Conservation (phyloP, 2,797 vertebrate species). For the Alcedo quadribrachys region DNA sequence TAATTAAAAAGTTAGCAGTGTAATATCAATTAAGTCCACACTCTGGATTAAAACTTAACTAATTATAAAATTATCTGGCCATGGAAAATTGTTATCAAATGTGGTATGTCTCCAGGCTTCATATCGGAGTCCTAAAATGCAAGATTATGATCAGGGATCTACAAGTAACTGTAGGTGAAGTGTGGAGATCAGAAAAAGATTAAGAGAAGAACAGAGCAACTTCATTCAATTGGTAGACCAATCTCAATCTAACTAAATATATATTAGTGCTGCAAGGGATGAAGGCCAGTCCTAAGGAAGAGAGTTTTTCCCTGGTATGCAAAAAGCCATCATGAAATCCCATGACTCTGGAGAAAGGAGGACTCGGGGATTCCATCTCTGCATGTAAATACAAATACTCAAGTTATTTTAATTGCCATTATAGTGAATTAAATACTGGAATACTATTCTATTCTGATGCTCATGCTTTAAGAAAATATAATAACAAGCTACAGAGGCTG, state of each 20-base stretch:
- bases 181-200: not conserved
- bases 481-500: not conserved
- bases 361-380: not conserved
- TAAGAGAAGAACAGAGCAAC: not conserved
- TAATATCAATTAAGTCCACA: not conserved
- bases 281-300: not conserved
- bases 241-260: not conserved
- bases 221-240: not conserved
- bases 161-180: not conserved
- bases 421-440: not conserved
- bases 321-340: not conserved
- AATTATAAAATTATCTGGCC: slow-evolving; percentile 45
- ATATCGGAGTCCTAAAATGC: not conserved
- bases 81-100: not conserved
- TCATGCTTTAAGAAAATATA: not conserved
- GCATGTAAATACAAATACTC: not conserved
- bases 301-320: not conserved
- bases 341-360: not conserved
- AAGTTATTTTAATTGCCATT: not conserved
- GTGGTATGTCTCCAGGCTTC: not conserved
- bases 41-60: slow-evolving; percentile 24
- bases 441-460: not conserved
- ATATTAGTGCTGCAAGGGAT: not conserved
- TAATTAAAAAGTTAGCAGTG: slow-evolving; percentile 40
- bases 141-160: not conserved